Evolutionary conservation across 2,888 invertebrate genomes (phyloP), one percentile per base, ranked within the genome.

Genomic region (Megalurothrips usitatus): DNA sequence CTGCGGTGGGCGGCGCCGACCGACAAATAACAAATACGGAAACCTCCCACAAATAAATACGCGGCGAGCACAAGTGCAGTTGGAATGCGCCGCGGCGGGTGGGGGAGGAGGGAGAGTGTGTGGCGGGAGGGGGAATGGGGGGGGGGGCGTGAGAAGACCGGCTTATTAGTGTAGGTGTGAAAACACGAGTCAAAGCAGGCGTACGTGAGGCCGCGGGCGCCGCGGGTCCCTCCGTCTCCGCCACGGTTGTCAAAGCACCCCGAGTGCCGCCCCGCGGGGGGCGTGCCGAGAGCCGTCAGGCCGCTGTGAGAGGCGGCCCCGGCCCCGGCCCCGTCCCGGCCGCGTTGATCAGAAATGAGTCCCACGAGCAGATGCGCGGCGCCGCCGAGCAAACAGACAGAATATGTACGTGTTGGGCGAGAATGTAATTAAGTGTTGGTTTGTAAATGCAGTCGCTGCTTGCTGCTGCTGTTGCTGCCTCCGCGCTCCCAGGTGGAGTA

Each of bases 101-200:
- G 17, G 58, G 17, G 58, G n/a, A 6, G 58, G 52, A 9, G 52
- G 10, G 10, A 17, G 52, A 10, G 58, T 6, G 58, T 17, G n/a
- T 17, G 58, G 58, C 17, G 58, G 58, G 52, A 10, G 52, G 52
- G 52, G 52, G 52, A 17, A 17, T 6, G n/a, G 58, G 58, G 58
- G 58, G 19, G 58, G 17, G 14, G 58, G 58, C 58, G 58, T 58
- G 58, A 58, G 58, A 58, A 58, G 19, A 58, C 58, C 58, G 23
- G 23, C 68, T 75, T 75, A 75, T 75, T 75, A 75, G 68, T 75
- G 68, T 26, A 75, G 68, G 68, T 75, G 68, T 75, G 68, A 26
- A 75, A 26, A 75, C 68, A 75, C 26, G 68, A 12, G 68, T 26
- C 58, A 19, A 43, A 43, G 58, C 11, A 17, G 1, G 58, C 58